Percentiles rank a stretch among this genome's conserved stretches.
Evolutionary conservation across 2,113 vertebrate species (phyloP).

Genomic region (Larimichthys polyactis): DNA sequence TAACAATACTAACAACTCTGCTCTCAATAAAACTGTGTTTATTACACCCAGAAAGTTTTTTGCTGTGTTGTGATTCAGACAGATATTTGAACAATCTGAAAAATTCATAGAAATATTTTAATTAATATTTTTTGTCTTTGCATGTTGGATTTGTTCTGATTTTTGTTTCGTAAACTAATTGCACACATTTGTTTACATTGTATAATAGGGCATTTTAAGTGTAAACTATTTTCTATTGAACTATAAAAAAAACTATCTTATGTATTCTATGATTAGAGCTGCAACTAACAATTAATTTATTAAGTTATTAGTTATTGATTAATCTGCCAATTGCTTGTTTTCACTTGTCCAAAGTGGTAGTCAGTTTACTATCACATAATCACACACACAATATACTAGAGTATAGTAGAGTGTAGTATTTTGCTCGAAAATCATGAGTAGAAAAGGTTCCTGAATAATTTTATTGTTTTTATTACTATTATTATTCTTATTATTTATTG

Average conservation of each 20-base stretch:
- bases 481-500: not conserved
- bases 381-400: too few relatives aligned
- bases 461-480: not conserved
- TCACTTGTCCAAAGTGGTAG: not conserved
- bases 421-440: too few relatives aligned
- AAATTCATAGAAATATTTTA: not conserved
- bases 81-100: not conserved
- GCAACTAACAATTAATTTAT: not conserved
- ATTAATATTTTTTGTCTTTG: not conserved
- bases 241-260: not conserved
- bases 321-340: not conserved
- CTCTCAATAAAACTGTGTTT: conserved; percentile 11
- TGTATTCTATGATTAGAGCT: not conserved
- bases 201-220: not conserved
- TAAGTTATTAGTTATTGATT: not conserved
- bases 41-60: not conserved
- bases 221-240: not conserved
- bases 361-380: too few relatives aligned
- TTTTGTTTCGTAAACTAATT: not conserved
- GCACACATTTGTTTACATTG: not conserved
- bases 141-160: not conserved
- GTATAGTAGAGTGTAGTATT: too few relatives aligned
- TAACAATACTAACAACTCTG: not conserved
- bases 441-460: too few relatives aligned
- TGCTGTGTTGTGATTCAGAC: not conserved